Conservation (phyloP, 35 echinoderm and acorn worm species). For the Apostichopus japonicus region DNA sequence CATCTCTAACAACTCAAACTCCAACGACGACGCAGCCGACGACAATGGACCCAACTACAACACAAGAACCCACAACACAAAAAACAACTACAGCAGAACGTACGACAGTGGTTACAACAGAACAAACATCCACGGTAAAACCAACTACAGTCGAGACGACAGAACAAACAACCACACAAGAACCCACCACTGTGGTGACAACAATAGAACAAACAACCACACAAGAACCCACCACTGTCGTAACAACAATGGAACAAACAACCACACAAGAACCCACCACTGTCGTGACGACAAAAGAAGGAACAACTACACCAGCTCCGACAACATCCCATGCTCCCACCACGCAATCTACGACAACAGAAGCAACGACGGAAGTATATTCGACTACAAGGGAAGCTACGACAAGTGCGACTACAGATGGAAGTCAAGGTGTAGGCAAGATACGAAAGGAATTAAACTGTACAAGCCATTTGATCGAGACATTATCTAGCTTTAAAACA, state of each 20-base stretch:
- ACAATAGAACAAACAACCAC: background rate
- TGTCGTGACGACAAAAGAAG: background rate
- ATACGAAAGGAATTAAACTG: background rate
- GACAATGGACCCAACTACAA: background rate
- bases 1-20: background rate
- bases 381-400: background rate
- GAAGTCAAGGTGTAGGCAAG: background rate
- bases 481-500: background rate
- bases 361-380: background rate
- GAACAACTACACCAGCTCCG: background rate
- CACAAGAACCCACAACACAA: background rate
- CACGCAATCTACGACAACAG: background rate
- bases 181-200: background rate
- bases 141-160: background rate
- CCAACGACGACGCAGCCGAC: slow-evolving; percentile 16
- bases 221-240: background rate
- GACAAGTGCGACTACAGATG: background rate
- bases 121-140: background rate
- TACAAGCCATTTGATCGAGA: background rate
- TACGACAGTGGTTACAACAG: background rate
- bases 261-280: background rate
- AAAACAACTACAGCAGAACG: background rate
- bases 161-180: background rate
- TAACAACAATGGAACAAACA: background rate
- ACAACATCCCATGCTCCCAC: background rate